A percentile compares a stretch with the other conserved stretches of the same genome.
phyloP scores from a whole-genome alignment of 2,113 vertebrate genomes.

The Hyperopisus bebe region DNA sequence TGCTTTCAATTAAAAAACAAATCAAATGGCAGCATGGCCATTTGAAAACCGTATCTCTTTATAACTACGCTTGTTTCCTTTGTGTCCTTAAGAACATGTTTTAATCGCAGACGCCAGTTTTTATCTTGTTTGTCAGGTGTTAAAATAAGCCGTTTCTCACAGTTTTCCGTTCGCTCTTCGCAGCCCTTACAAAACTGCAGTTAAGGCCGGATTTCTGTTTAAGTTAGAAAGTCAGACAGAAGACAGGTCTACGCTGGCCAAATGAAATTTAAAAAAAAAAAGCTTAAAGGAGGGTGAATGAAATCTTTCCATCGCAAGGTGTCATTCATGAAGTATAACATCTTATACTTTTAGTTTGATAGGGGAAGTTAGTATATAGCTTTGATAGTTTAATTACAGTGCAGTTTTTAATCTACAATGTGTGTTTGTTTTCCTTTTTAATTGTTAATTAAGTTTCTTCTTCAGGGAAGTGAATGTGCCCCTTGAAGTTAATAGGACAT shows the following conservation, averaged over 20 bases:
- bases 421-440: not conserved
- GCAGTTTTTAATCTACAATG: not conserved
- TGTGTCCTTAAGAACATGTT: not conserved
- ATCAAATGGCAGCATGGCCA: not conserved
- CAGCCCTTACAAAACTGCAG: not conserved
- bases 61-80: not conserved
- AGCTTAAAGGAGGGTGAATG: not conserved
- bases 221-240: not conserved
- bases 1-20: not conserved
- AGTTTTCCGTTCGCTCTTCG: not conserved
- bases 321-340: not conserved
- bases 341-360: conserved; percentile 30
- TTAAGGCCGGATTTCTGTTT: not conserved
- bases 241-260: not conserved
- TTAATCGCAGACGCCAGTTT: not conserved
- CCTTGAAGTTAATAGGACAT: not conserved
- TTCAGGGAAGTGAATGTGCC: not conserved
- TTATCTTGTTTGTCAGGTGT: not conserved
- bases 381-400: not conserved
- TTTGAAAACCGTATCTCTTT: not conserved
- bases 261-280: not conserved
- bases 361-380: not conserved
- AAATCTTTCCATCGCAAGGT: not conserved
- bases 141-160: not conserved
- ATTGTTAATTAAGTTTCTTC: not conserved